Conservation (phyloP, 1,140 invertebrate genomes). For the Holotrichia oblita region DNA sequence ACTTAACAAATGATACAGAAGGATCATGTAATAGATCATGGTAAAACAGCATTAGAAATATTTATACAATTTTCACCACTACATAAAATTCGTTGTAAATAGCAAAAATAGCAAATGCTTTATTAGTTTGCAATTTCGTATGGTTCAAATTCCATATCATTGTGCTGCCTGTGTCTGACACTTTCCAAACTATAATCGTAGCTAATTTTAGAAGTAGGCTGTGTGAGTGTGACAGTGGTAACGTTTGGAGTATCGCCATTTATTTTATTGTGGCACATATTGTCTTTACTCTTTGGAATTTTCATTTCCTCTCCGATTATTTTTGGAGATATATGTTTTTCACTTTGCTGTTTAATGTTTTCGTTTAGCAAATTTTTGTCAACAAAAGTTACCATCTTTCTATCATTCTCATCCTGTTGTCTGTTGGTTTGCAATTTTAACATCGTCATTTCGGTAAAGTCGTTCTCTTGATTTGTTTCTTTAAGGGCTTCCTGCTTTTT, state of each 20-base stretch:
- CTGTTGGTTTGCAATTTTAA: slow-evolving; percentile 49
- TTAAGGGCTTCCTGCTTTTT: slow-evolving; percentile 46
- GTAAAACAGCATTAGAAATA: not conserved
- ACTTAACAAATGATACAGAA: not conserved
- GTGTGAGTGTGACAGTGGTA: not conserved
- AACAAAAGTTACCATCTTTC: not conserved
- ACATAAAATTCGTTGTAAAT: slow-evolving; percentile 34
- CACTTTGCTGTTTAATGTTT: slow-evolving; percentile 32
- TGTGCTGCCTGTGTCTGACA: slow-evolving; percentile 57
- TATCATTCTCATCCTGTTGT: slow-evolving; percentile 38
- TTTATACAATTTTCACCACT: slow-evolving; percentile 17
- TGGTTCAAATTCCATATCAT: slow-evolving; percentile 85
- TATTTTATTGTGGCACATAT: not conserved
- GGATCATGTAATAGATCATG: not conserved
- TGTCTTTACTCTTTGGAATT: not conserved
- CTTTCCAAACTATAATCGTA: slow-evolving; percentile 53
- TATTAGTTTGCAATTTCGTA: slow-evolving; percentile 70
- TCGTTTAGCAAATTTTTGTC: slow-evolving; percentile 19
- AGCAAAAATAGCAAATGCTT: not conserved
- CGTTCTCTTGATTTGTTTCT: slow-evolving; percentile 45
- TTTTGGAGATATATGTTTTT: slow-evolving; percentile 34
- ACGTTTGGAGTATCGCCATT: not conserved
- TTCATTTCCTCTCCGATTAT: slow-evolving; percentile 38
- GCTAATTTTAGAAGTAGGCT: not conserved
- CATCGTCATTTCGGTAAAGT: slow-evolving; percentile 59